A percentile compares a stretch with the other conserved stretches of the same genome.
Evolutionary conservation across 2,888 invertebrate genomes (phyloP).

Genomic region (Melipona beecheii): DNA sequence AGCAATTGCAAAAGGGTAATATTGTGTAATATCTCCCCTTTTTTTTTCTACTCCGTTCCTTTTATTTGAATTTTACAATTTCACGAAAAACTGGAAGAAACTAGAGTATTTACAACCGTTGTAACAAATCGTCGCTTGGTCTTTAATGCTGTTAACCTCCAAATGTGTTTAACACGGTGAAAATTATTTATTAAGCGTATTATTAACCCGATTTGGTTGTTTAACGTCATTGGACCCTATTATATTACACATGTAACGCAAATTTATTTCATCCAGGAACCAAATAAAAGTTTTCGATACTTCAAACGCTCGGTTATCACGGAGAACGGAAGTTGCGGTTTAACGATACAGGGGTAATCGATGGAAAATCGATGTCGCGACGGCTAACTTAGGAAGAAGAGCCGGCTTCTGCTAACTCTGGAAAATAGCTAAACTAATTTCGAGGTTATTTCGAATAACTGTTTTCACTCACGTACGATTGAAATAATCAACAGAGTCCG

Average conservation of each 20-base stretch:
- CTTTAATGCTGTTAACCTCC: too few species aligned
- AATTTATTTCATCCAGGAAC: background rate
- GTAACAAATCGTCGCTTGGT: too few species aligned
- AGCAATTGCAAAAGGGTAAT: too few species aligned
- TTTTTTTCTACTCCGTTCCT: too few species aligned
- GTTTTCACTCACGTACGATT: background rate
- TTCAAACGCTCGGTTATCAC: background rate
- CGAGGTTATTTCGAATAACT: background rate
- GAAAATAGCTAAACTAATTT: background rate
- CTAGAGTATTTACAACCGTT: too few species aligned
- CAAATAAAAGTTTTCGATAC: background rate
- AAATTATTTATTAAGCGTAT: background rate
- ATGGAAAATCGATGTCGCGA: background rate
- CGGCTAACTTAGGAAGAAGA: background rate
- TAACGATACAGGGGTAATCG: background rate
- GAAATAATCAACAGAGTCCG: background rate
- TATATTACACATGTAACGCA: background rate
- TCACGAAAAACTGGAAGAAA: too few species aligned
- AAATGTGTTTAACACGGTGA: background rate
- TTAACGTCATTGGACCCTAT: background rate
- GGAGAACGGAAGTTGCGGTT: background rate
- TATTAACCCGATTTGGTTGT: slow-evolving; percentile 8
- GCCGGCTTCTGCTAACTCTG: background rate
- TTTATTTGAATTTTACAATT: too few species aligned
- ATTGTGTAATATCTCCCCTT: too few species aligned